A percentile compares a stretch with the other conserved stretches of the same genome.
Evolutionary conservation across 2,113 vertebrate species (phyloP).

Genomic region (Tursiops truncatus): DNA sequence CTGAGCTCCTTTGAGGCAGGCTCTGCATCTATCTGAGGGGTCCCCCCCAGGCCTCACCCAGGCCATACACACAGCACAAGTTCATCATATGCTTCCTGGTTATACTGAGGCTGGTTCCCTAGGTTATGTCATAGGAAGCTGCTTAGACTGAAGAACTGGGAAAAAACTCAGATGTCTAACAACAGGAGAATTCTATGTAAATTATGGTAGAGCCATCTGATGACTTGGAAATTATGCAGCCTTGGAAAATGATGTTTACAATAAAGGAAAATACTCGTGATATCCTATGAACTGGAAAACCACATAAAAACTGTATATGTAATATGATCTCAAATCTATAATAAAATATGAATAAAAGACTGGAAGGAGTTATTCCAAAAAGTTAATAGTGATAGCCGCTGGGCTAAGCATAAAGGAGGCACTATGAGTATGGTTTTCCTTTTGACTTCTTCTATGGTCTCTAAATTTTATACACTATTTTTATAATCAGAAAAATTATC

Average conservation of each 20-base stretch:
- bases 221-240: neutral
- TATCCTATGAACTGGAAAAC: constrained; percentile 51
- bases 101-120: neutral
- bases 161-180: neutral
- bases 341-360: constrained; percentile 24
- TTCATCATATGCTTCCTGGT: neutral
- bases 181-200: neutral
- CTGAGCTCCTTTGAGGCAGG: neutral
- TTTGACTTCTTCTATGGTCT: constrained; percentile 9
- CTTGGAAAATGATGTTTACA: neutral
- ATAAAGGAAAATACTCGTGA: constrained; percentile 27
- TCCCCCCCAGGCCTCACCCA: neutral
- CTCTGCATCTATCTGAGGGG: neutral
- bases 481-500: neutral
- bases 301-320: neutral
- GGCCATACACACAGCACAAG: neutral
- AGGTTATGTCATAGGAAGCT: neutral
- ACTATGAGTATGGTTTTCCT: neutral
- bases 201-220: neutral
- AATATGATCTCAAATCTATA: neutral
- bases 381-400: neutral
- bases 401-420: neutral
- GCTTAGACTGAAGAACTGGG: neutral
- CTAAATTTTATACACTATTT: neutral
- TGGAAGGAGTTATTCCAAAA: neutral